Evolutionary conservation across 2,888 invertebrate genomes (phyloP), one percentile per base, ranked within the genome.

Genomic region (Xylota segnis): DNA sequence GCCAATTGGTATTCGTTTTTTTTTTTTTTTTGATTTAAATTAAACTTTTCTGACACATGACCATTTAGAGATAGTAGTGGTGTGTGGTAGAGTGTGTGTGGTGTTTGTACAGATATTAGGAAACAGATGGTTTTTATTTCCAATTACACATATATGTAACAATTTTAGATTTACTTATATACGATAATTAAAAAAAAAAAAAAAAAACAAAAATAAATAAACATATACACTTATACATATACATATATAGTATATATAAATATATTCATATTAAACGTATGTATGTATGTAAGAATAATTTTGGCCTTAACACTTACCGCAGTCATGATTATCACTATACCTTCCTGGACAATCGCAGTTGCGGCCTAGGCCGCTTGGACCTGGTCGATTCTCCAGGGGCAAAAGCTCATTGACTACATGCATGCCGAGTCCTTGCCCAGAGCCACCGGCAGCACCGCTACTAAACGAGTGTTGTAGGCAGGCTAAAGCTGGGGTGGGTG

Each of bases 251-350:
- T n/a, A n/a, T 23, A 23, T 23, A 23, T 23, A 23, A 2, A 23
- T 1, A 23, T 23, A 23, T 23, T 3, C 23, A 23, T 23, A 23
- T 23, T 2, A 23, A 23, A 23, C 23, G 23, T 23, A 23, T 23
- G 23, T 23, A 3, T n/a, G n/a, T n/a, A n/a, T n/a, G n/a, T n/a
- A n/a, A n/a, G n/a, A n/a, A n/a, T n/a, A n/a, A n/a, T n/a, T n/a
- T n/a, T n/a, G 23, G 23, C 23, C 23, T 74, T 75, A 84, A 56
- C 84, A 84, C 84, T 79, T 84, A 79, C 84, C 84, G 16, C 84
- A 79, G 16, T 79, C 70, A 23, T 84, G 84, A 7, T 65, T 65
- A 0, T 79, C 79, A 45, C 23, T 45, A 14, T 27, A 78, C 43
- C 56, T 40, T 27, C 14, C 75, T 0, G 40, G 45, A 52, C 84